A percentile compares a stretch with the other conserved stretches of the same genome.
Evolutionary conservation across 2,113 vertebrate genomes (phyloP).

Genomic region (Hipposideros armiger): DNA sequence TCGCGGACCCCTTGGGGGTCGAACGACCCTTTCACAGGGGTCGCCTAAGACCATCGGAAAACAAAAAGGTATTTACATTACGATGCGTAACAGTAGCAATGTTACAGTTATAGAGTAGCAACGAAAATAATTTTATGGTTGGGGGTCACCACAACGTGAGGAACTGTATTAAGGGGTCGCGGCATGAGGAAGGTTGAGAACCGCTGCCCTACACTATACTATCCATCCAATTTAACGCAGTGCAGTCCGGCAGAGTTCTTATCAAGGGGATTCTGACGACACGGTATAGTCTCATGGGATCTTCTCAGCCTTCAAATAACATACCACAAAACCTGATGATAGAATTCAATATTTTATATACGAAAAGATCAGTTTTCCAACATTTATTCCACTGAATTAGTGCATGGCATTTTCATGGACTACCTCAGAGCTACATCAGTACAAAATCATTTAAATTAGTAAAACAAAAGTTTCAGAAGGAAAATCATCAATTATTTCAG

Average conservation of each 20-base stretch:
- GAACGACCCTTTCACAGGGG: too few species aligned
- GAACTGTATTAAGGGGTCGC: too few species aligned
- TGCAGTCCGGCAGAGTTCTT: background rate
- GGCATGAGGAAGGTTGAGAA: too few species aligned
- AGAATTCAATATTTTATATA: slow-evolving; percentile 82
- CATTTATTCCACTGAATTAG: slow-evolving; percentile 70
- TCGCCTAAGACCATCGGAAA: too few species aligned
- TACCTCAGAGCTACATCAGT: slow-evolving; percentile 66
- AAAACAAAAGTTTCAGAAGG: slow-evolving; percentile 63
- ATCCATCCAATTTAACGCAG: background rate
- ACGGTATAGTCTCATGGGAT: background rate
- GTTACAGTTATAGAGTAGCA: too few species aligned
- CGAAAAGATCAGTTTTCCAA: slow-evolving; percentile 79
- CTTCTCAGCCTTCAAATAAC: slow-evolving; percentile 27
- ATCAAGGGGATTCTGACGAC: background rate
- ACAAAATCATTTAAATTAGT: slow-evolving; percentile 81
- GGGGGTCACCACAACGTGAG: too few species aligned
- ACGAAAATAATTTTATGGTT: too few species aligned
- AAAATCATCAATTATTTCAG: background rate
- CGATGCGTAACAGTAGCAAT: too few species aligned
- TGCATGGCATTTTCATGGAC: slow-evolving; percentile 75
- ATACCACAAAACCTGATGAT: background rate
- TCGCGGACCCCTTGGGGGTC: too few species aligned
- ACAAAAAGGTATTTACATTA: too few species aligned
- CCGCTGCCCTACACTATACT: too few species aligned